Base-by-base conservation (phyloP, 2,888 invertebrate species). In the Parthenolecanium corni region DNA sequence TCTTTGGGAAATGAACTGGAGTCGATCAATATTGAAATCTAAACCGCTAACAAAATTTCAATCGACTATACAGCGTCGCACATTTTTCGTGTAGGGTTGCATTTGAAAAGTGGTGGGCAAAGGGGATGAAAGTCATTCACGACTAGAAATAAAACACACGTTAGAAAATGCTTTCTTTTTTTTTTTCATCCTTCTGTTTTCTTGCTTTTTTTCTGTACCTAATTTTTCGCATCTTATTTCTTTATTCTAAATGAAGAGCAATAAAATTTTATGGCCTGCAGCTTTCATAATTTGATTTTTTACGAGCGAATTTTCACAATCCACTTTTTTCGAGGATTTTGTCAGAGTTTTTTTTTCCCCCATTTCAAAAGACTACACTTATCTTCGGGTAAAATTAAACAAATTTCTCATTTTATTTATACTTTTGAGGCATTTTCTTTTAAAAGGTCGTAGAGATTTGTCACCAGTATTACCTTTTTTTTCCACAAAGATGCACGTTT, bases 21-120 rank as follows among this genome's bases (percentile, higher is more conserved):
- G 18, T 47, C 57, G 57, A 57, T 57, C 57, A 57, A 57, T 57
- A 47, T 57, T 57, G 46, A 57, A 57, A 57, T 57, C 47, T 47
- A 57, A 57, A 47, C 47, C 57, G 36, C 40, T 54, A 25, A 23
- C 21, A 42, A 38, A 54, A 54, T 40, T 40, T 42, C 54, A 38
- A 40, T 54, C 54, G 38, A 53, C 38, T 53, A 53, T 38, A 38
- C n/a, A n/a, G n/a, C n/a, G 31, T 31, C 9, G 9, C 9, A 31
- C 31, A 31, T 31, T 31, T 31, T 31, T 31, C 9, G 31, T 31
- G 31, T 9, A 31, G 9, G 31, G 31, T 31, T 31, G 4, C 9
- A 31, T 31, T 31, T 31, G 31, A 31, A 31, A 31, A 31, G 5
- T 9, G n/a, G n/a, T 31, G 31, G 5, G 4, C 31, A 31, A 31